These are phyloP conservation scores for Cinclus cinclus DNA, from an alignment of 2,113 vertebrate genomes.

Conservation along the genomic window DNA sequence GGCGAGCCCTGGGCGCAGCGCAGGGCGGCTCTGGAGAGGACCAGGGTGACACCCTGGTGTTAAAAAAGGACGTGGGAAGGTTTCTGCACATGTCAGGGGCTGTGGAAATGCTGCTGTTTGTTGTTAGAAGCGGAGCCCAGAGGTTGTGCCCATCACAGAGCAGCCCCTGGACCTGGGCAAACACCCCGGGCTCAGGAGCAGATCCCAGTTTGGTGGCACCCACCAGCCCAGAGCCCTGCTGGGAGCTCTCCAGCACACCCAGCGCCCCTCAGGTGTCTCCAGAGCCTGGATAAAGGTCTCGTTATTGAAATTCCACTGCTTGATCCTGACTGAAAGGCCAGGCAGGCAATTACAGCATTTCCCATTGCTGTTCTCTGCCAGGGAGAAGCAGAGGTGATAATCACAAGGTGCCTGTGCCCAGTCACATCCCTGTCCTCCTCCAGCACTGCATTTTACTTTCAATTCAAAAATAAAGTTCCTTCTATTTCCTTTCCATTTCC, in stretches of 20 bases:
- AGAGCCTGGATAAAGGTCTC: not conserved
- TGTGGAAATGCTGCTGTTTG: not conserved
- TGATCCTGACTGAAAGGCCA: not conserved
- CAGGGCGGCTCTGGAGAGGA: not conserved
- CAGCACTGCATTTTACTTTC: not conserved
- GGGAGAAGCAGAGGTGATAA: not conserved
- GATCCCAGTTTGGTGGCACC: not conserved
- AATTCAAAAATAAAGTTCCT: not conserved
- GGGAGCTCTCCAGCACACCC: not conserved
- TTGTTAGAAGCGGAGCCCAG: not conserved
- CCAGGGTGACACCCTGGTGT: not conserved
- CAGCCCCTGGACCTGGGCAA: not conserved
- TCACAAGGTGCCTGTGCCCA: not conserved
- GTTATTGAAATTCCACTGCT: not conserved
- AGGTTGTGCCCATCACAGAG: not conserved
- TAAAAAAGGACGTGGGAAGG: not conserved
- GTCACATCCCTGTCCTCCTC: not conserved
- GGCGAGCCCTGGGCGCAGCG: not conserved
- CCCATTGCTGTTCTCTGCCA: not conserved
- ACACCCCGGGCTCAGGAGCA: not conserved
- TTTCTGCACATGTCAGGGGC: not conserved
- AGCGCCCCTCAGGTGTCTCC: not conserved
- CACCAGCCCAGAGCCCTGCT: not conserved
- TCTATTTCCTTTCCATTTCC: not conserved
- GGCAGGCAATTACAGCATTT: not conserved